A percentile compares a stretch with the other conserved stretches of the same genome.
Evolutionary conservation across 2,797 vertebrate genomes (phyloP).

Genomic region (Garrulus glandarius): DNA sequence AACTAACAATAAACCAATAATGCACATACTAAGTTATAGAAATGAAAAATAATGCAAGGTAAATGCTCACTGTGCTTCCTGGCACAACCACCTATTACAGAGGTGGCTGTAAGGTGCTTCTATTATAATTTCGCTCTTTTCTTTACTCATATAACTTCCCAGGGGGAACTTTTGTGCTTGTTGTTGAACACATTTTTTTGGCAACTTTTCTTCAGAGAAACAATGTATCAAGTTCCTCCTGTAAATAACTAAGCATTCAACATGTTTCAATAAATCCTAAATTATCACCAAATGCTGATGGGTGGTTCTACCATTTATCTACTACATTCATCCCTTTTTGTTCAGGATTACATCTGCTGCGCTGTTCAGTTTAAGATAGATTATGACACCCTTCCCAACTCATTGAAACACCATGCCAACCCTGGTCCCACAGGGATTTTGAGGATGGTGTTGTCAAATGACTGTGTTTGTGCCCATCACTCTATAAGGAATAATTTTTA

Average conservation of each 20-base stretch:
- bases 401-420: accelerated
- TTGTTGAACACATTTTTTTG: neutral
- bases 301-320: neutral
- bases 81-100: neutral
- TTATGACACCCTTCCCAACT: neutral
- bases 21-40: neutral
- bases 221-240: neutral
- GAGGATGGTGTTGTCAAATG: neutral
- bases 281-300: accelerated
- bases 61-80: neutral
- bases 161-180: neutral
- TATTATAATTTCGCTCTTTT: neutral
- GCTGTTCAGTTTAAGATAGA: neutral
- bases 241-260: neutral
- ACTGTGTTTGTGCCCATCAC: neutral
- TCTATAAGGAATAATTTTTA: neutral
- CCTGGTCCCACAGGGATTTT: neutral
- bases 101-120: neutral
- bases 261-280: neutral
- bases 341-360: neutral
- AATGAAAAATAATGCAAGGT: neutral
- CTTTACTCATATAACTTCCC: neutral
- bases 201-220: neutral
- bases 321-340: neutral
- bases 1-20: neutral